Evolutionary conservation across 2,888 invertebrate genomes (phyloP), one percentile per base, ranked within the genome.

Genomic region (Brachypalpus laphriformis): DNA sequence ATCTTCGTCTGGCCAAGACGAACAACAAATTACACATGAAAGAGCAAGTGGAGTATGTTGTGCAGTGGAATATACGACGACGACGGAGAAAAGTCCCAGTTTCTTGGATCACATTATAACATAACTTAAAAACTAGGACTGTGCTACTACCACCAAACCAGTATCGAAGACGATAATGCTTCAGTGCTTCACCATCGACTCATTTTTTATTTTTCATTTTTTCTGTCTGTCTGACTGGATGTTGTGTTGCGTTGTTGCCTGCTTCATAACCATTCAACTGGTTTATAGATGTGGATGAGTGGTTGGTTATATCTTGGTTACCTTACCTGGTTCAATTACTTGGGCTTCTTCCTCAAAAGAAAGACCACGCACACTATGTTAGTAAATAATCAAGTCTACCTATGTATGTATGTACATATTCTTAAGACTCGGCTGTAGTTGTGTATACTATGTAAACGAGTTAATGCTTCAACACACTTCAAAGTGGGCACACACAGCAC

Each of bases 321-420:
- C 75, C 85, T 80, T 85, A 85, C 81, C 75, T 85, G 85, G 81
- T 85, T 81, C 85, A 85, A 81, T 85, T 85, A 83, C 80, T 78
- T 72, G 78, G 71, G 42, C 45, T 66, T 77, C 66, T 8, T 72
- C 71, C 59, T 59, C 66, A 49, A 31, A 71, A 16, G 34, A 66
- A 68, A 59, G 49, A 45, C 20, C 78, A 82, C 78, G 47, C 78
- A 83, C 49, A 70, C 54, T 42, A 1, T 20, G 37, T 20, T 72
- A 34, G 47, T 42, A 65, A 9, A 34, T 56, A 56, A 28, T 1
- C 14, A 0, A n/a, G n/a, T n/a, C n/a, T 22, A 3, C 22, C 2
- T 42, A 61, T 11, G 11, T 18, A 16, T 45, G 8, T 65, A 66
- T 47, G 66, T 71, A 74, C 31, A 16, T 28, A 11, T 57, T 70